phyloP scores from a whole-genome alignment of 2,113 vertebrate genomes.

The Columba livia region DNA sequence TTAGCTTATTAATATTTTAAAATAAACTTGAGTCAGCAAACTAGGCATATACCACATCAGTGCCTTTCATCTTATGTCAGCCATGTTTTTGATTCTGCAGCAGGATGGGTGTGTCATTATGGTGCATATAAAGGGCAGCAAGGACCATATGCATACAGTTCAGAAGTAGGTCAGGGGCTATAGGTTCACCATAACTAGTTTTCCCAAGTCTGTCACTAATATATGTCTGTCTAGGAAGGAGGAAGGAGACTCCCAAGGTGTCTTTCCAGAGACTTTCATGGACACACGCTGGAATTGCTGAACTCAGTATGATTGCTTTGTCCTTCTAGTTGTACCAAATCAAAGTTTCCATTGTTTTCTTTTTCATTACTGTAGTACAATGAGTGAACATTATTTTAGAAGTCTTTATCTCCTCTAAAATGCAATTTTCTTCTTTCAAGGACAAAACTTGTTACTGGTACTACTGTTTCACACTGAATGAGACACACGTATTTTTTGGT shows the following conservation, averaged over 20 bases:
- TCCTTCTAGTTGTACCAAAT: not conserved
- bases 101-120: not conserved
- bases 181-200: not conserved
- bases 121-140: not conserved
- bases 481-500: not conserved
- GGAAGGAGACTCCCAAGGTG: not conserved
- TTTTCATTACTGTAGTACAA: not conserved
- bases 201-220: not conserved
- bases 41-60: not conserved
- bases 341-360: not conserved
- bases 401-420: not conserved
- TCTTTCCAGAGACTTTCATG: not conserved
- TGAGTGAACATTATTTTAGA: not conserved
- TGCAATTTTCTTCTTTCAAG: slow-evolving; percentile 1
- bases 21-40: slow-evolving; percentile 5
- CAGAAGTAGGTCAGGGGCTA: not conserved
- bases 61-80: not conserved
- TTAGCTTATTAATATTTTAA: slow-evolving; percentile 34
- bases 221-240: not conserved
- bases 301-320: not conserved
- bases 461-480: not conserved
- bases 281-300: not conserved
- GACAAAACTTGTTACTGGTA: not conserved
- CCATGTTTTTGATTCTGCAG: not conserved
- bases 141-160: not conserved